Evolutionary conservation across 1,140 invertebrate species (phyloP).

Genomic region (Temnothorax nylanderi): DNA sequence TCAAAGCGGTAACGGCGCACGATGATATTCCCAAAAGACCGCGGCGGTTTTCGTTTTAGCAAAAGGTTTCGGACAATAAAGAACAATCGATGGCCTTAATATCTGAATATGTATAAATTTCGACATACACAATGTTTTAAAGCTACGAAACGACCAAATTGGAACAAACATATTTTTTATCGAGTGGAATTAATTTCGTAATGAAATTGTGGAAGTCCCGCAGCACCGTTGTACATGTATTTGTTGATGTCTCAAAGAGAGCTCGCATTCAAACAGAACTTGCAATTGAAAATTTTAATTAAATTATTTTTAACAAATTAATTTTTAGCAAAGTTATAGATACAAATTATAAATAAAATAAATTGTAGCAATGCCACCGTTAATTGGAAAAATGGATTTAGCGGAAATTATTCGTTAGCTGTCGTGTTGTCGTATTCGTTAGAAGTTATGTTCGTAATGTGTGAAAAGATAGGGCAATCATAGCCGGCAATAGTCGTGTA

Average conservation of each 20-base stretch:
- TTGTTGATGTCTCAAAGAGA: neutral
- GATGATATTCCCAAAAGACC: neutral
- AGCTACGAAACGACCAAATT: neutral
- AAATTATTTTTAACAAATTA: neutral
- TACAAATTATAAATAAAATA: neutral
- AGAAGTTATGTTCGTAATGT: neutral
- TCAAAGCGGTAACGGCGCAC: neutral
- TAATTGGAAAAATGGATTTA: neutral
- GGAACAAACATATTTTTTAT: neutral
- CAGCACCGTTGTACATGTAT: neutral
- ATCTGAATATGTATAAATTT: neutral
- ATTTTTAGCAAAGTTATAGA: neutral
- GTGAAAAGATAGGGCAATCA: neutral
- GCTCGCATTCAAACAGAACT: neutral
- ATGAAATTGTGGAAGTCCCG: neutral
- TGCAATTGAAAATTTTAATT: neutral
- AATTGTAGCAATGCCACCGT: neutral
- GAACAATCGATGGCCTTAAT: neutral
- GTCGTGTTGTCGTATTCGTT: neutral
- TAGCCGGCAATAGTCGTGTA: neutral
- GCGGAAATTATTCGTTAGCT: neutral
- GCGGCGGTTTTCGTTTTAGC: neutral
- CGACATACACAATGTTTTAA: neutral
- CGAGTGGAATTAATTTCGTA: neutral
- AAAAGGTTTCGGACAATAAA: neutral